Percentiles rank a stretch among this genome's conserved stretches.
Conservation (phyloP, 1,140 invertebrate species). For the Meloidogyne exigua region DNA sequence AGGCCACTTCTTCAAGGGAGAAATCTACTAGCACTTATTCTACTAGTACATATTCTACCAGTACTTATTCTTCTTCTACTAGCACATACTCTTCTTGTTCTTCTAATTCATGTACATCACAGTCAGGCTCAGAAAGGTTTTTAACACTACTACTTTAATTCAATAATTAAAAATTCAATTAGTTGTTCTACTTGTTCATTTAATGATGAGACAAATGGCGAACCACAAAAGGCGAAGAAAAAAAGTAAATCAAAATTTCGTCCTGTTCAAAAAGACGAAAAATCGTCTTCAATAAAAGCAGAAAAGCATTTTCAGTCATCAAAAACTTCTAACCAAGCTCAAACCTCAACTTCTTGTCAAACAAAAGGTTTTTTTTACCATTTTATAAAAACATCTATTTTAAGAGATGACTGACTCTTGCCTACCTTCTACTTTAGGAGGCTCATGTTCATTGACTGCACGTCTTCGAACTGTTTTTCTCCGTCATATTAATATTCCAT, state of each 20-base stretch:
- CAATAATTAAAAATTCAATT: neutral
- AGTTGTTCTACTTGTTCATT: neutral
- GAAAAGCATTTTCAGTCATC: neutral
- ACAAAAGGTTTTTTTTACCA: neutral
- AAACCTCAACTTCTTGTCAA: neutral
- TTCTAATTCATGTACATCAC: neutral
- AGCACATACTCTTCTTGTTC: neutral
- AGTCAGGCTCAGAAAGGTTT: neutral
- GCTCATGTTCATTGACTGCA: neutral
- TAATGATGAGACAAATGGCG: neutral
- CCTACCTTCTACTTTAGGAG: neutral
- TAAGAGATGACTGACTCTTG: neutral
- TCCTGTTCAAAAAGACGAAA: neutral
- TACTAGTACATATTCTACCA: neutral
- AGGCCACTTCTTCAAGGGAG: neutral
- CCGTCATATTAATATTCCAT: neutral
- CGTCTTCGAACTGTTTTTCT: neutral
- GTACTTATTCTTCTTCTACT: slow-evolving; percentile 2
- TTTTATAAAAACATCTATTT: neutral
- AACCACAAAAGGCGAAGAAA: neutral
- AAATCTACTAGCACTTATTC: neutral
- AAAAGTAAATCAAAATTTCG: neutral
- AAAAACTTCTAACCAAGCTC: neutral
- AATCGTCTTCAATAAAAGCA: neutral
- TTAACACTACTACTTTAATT: neutral